Evolutionary conservation across 1,140 invertebrate genomes (phyloP).

Genomic region (Colletes latitarsis): DNA sequence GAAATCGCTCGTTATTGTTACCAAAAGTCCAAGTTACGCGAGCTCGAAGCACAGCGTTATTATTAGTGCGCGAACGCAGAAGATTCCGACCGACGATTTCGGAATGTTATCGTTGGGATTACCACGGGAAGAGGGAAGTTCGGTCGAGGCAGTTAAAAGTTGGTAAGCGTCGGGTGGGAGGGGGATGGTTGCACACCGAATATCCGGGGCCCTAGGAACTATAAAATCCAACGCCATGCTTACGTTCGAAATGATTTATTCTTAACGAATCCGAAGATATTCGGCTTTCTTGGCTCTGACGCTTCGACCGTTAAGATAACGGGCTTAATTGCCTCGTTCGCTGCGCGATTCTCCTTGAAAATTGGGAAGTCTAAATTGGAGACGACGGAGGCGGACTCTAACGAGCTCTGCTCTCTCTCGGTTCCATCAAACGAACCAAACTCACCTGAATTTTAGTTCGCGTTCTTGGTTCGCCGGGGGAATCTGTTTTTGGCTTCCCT

Average conservation of each 20-base stretch:
- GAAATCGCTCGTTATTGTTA: constrained; percentile 1
- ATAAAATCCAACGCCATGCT: constrained; percentile 52
- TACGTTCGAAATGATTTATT: constrained; percentile 48
- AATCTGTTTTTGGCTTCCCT: no score
- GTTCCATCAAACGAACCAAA: neutral
- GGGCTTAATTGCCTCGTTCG: constrained; percentile 33
- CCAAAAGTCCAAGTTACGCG: neutral
- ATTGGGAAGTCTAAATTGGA: constrained; percentile 9
- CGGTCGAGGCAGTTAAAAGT: constrained; percentile 58
- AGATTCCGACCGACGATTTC: constrained; percentile 41
- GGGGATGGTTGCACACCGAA: neutral
- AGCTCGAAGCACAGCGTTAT: neutral
- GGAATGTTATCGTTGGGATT: constrained; percentile 52
- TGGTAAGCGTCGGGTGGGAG: constrained; percentile 34
- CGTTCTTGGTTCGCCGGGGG: neutral
- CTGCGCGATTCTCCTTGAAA: neutral
- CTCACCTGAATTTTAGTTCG: neutral
- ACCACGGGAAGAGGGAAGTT: constrained; percentile 38
- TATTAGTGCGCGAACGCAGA: constrained; percentile 49
- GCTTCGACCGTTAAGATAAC: constrained; percentile 26
- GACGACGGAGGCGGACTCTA: constrained; percentile 14
- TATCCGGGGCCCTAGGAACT: neutral
- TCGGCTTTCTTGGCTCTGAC: constrained; percentile 32
- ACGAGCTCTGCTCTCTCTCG: constrained; percentile 1
- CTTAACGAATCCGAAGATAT: constrained; percentile 46